A percentile compares a stretch with the other conserved stretches of the same genome.
phyloP scores from a whole-genome alignment of 1,140 invertebrate species.

The Drosophila asahinai region DNA sequence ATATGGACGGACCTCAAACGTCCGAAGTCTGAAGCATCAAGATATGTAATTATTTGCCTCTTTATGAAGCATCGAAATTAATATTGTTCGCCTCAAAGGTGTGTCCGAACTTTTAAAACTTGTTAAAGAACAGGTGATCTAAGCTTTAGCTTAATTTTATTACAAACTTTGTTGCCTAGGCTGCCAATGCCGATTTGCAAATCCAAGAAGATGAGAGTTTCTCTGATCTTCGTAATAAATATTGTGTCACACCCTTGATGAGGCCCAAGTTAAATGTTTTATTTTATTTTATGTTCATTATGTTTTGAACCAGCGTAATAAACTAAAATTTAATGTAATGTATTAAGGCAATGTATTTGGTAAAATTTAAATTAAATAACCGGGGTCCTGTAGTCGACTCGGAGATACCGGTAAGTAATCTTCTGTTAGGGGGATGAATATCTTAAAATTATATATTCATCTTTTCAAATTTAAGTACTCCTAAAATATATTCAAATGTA shows the following conservation, averaged over 20 bases:
- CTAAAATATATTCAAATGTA: too few species aligned
- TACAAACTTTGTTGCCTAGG: neutral
- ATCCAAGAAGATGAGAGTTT: conserved; percentile 18
- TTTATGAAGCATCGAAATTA: conserved; percentile 9
- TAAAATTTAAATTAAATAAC: neutral
- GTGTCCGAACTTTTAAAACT: conserved; percentile 25
- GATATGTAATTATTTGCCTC: conserved; percentile 21
- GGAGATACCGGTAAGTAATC: neutral
- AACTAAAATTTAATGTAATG: conserved; percentile 11
- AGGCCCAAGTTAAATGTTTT: conserved; percentile 6
- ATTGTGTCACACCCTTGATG: conserved; percentile 37
- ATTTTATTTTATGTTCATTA: neutral
- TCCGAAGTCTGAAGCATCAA: neutral
- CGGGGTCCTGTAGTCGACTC: neutral
- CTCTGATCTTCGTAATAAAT: conserved; percentile 22
- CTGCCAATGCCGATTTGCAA: neutral
- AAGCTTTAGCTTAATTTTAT: neutral
- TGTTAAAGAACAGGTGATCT: conserved; percentile 10
- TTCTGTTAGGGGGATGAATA: neutral
- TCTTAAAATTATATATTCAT: neutral
- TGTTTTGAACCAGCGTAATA: conserved; percentile 16
- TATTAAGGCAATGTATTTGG: neutral
- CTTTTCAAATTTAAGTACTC: too few species aligned
- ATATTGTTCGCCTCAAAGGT: conserved; percentile 17
- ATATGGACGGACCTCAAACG: neutral